A percentile compares a stretch with the other conserved stretches of the same genome.
Conservation (phyloP, 2,888 invertebrate species). For the Ennomos fuscantarius region DNA sequence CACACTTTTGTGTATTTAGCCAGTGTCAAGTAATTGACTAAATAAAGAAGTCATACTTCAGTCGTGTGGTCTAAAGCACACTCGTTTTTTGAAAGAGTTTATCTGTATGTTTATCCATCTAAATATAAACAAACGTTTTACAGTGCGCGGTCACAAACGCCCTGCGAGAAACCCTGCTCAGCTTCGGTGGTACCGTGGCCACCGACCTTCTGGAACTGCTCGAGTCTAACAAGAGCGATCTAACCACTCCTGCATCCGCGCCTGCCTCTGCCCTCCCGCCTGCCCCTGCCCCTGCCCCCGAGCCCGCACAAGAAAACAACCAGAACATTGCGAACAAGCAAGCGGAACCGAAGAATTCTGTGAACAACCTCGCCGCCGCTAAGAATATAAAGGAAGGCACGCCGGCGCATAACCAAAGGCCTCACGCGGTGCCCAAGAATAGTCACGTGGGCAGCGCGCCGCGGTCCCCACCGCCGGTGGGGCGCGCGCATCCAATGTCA, state of each 20-base stretch:
- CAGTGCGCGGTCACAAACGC: constrained; percentile 80
- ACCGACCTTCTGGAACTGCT: constrained; percentile 63
- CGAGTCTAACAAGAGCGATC: constrained; percentile 43
- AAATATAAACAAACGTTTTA: constrained; percentile 11
- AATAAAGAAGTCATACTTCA: too few relatives aligned
- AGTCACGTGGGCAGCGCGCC: constrained; percentile 35
- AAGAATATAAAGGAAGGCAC: neutral
- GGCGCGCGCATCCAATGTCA: constrained; percentile 40
- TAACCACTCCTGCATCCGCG: constrained; percentile 5
- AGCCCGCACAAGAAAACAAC: constrained; percentile 54
- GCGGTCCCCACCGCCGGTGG: constrained; percentile 36
- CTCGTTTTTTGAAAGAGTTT: too few relatives aligned
- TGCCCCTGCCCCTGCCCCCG: constrained; percentile 26
- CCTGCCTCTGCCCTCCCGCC: neutral
- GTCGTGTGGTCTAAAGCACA: too few relatives aligned
- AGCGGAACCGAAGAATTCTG: constrained; percentile 47
- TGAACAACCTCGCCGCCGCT: too few relatives aligned
- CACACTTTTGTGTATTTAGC: too few relatives aligned
- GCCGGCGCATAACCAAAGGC: neutral
- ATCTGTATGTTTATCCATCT: too few relatives aligned
- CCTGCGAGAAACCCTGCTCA: constrained; percentile 73
- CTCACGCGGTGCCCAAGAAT: constrained; percentile 38
- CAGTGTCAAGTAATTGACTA: too few relatives aligned
- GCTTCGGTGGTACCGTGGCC: constrained; percentile 75
- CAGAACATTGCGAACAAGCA: constrained; percentile 55